Conservation (phyloP, 2,113 vertebrate species). For the Apodemus sylvaticus region DNA sequence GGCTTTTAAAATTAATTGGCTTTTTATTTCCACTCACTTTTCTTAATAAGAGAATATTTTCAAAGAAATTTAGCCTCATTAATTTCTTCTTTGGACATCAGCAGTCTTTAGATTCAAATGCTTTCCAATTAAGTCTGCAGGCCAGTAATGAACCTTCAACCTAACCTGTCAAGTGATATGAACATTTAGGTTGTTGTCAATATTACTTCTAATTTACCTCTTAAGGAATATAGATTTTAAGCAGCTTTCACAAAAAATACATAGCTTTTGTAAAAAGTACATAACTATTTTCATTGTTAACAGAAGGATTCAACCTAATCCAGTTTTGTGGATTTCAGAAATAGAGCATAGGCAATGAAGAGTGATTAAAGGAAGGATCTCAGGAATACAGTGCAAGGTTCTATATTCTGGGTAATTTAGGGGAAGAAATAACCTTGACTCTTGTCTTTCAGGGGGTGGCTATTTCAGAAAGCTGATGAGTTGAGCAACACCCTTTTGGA, state of each 20-base stretch:
- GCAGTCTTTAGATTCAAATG: slow-evolving; percentile 43
- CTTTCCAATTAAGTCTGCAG: slow-evolving; percentile 10
- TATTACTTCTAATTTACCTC: slow-evolving; percentile 18
- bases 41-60: slow-evolving; percentile 56
- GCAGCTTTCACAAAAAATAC: too few relatives aligned
- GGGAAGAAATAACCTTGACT: neutral
- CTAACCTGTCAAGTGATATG: neutral
- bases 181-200: neutral
- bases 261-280: too few relatives aligned
- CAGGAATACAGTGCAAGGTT: neutral
- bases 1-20: slow-evolving; percentile 1
- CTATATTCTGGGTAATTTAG: neutral
- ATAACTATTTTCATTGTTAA: neutral
- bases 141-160: neutral
- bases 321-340: neutral
- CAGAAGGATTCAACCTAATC: neutral
- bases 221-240: neutral
- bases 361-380: neutral
- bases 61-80: slow-evolving; percentile 28
- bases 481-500: neutral
- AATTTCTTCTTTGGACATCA: slow-evolving; percentile 42
- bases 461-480: neutral
- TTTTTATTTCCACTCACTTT: slow-evolving; percentile 30
- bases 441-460: neutral
- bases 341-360: neutral